These are phyloP conservation scores for Xylota sylvarum DNA, from an alignment of 2,888 invertebrate species.

Conservation along the genomic window DNA sequence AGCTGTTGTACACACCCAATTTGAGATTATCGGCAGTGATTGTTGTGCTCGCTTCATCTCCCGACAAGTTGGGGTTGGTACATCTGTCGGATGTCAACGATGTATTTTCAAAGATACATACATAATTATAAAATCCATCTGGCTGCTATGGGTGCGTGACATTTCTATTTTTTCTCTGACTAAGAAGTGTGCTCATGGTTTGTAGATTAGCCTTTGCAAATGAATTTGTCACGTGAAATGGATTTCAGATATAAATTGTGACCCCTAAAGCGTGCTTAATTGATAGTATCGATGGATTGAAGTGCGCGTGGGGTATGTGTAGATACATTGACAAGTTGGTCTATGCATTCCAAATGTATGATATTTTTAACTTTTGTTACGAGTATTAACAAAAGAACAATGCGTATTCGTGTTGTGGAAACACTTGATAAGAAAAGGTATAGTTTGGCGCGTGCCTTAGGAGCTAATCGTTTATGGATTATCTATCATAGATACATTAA, in stretches of 20 bases:
- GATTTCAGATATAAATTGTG: conserved; percentile 22
- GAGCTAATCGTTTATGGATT: not conserved
- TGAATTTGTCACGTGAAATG: conserved; percentile 29
- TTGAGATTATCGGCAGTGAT: conserved; percentile 6
- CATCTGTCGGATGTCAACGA: conserved; percentile 14
- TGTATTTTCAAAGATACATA: not conserved
- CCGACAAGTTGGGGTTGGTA: not conserved
- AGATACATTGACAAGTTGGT: not conserved
- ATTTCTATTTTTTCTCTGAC: conserved; percentile 5
- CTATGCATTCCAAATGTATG: not conserved
- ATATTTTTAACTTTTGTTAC: not conserved
- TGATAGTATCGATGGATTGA: conserved; percentile 17
- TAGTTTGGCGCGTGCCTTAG: not conserved
- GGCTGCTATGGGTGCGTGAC: conserved; percentile 24
- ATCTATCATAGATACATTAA: too few species aligned
- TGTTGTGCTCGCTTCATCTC: not conserved
- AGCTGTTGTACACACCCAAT: conserved; percentile 28
- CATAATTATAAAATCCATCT: conserved; percentile 28
- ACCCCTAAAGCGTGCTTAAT: conserved; percentile 16
- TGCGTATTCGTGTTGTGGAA: not conserved
- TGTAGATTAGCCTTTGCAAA: conserved; percentile 7
- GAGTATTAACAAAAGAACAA: not conserved
- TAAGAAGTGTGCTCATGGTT: conserved; percentile 4
- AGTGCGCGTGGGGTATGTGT: not conserved
- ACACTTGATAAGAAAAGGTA: not conserved